These are phyloP conservation scores for Lycaena phlaeas DNA, from an alignment of 2,888 invertebrate genomes.

Conservation along the genomic window DNA sequence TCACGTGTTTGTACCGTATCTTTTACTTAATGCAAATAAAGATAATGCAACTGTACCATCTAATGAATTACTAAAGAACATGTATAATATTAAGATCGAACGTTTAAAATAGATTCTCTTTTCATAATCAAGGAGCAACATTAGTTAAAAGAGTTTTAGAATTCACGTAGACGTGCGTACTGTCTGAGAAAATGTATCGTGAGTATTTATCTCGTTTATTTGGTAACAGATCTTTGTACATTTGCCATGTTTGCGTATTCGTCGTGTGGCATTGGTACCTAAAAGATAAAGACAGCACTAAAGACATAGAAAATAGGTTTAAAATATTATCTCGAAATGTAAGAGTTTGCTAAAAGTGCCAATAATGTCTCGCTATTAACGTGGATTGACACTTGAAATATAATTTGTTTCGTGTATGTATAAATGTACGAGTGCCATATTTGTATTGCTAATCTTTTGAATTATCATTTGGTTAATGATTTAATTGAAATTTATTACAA, in stretches of 20 bases:
- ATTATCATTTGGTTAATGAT: neutral
- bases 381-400: conserved; percentile 1
- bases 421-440: conserved; percentile 2
- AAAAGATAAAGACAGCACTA: too few relatives aligned
- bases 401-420: neutral
- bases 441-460: neutral
- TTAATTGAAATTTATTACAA: neutral
- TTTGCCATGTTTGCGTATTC: conserved; percentile 7
- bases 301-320: neutral
- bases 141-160: conserved; percentile 19
- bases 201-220: neutral
- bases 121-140: conserved; percentile 4
- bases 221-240: neutral
- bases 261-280: conserved; percentile 8
- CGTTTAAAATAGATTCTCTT: neutral
- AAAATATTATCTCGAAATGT: neutral
- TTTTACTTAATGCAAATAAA: neutral
- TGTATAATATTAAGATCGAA: conserved; percentile 1
- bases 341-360: conserved; percentile 1
- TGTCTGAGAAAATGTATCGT: conserved; percentile 7
- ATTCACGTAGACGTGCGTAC: conserved; percentile 20
- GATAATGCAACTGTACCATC: neutral
- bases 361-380: conserved; percentile 1
- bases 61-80: conserved; percentile 3
- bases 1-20: neutral